These are phyloP conservation scores for Hypsibius dujardini DNA, from an alignment of 1,140 invertebrate genomes.

Conservation along the genomic window DNA sequence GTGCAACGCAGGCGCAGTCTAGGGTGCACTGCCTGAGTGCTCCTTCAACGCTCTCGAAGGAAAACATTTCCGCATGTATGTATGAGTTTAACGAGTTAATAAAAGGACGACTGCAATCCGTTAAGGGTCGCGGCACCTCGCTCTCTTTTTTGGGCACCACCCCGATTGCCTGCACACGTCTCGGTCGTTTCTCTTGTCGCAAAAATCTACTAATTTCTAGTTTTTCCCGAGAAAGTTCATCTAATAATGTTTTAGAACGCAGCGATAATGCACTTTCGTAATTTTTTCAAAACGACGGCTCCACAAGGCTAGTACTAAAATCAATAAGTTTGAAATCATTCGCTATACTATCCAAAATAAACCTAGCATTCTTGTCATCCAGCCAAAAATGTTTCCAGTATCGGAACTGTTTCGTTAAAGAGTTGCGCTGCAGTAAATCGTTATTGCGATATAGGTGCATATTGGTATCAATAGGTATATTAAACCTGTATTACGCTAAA, in stretches of 20 bases:
- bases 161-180: background rate
- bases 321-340: background rate
- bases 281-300: background rate
- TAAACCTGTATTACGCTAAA: background rate
- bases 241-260: background rate
- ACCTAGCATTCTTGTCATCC: background rate
- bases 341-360: slow-evolving; percentile 5
- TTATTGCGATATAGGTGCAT: background rate
- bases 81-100: background rate
- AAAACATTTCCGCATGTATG: background rate
- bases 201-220: background rate
- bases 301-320: background rate
- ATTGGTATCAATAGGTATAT: background rate
- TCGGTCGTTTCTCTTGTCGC: background rate
- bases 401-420: background rate
- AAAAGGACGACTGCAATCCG: background rate
- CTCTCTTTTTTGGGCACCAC: background rate
- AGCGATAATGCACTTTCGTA: background rate
- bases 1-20: background rate
- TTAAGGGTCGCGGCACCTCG: background rate
- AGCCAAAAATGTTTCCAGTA: background rate
- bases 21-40: background rate
- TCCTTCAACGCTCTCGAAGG: background rate
- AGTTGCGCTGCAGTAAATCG: background rate
- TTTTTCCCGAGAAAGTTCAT: slow-evolving; percentile 2